Evolutionary conservation across 2,113 vertebrate species (phyloP), one percentile per base, ranked within the genome.

Genomic region (Tympanuchus pallidicinctus): DNA sequence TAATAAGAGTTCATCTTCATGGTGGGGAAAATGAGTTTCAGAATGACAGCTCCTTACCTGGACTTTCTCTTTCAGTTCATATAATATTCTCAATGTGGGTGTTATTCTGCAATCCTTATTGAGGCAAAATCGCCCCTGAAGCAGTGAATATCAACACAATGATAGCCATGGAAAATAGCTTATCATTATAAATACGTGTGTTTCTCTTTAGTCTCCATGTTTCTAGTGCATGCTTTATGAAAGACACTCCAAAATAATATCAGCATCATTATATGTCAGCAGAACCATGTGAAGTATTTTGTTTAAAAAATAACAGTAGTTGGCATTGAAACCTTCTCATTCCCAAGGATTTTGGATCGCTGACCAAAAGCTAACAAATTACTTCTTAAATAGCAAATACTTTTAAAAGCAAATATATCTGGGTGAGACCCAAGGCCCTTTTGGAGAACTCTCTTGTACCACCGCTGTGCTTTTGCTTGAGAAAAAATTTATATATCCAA

Each of bases 21-120:
- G 93, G 95, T 97, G 95, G 94, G 54, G 94, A 97, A 97, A 96
- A 95, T 90, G 95, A 96, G 92, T 95, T 97, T 95, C 88, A 93
- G 93, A 92, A 96, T 96, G 97, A 96, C 97, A 97, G 87, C 78
- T 90, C 57, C 86, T 90, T 95, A 90, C 92, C 63, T 87, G 89
- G 6, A 8, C 72, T 34, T 89, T 91, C 74, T 50, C 43, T 69
- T 79, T 90, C 88, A 74, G 40, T 90, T 94, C 90, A 42, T 87
- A 38, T 22, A 18, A 7, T 66, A 91, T 93, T 93, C 65, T 95
- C 43, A 78, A 71, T 54, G 38, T 50, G n/a, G 73, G 8, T 56
- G 43, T 81, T 90, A 83, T 89, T 89, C 81, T 89, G 57, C 36
- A 90, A 69, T 80, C 47, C 42, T 75, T 82, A 74, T 45, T 88